Evolutionary conservation across 1,140 invertebrate genomes (phyloP), one percentile per base, ranked within the genome.

Genomic region (Ditylenchus dipsaci): DNA sequence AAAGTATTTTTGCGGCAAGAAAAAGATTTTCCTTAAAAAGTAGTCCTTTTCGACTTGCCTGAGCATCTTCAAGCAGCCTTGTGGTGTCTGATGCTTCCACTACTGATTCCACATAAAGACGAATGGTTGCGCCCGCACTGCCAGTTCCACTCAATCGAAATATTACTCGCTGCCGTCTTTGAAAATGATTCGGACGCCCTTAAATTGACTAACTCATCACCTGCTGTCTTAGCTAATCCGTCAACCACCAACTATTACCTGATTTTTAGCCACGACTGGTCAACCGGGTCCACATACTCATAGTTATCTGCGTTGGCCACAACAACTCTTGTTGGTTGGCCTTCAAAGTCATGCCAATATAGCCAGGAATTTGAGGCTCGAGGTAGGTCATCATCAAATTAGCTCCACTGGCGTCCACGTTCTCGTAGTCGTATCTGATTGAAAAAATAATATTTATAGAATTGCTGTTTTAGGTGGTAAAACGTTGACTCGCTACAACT

Each of bases 131-230:
- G 7, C 95, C 95, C 66, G 90, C 90, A 83, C 92, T 95, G 71
- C 96, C 96, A 7, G 96, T 99, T 60, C 96, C 96, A 83, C 93
- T 96, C 53, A 99, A 86, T 58, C 96, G 88, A 83, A 91, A 90
- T 65, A 99, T 90, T 72, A 97, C 88, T 45, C 95, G 1, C 93
- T 94, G 33, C 91, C 92, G 84, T 97, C 93, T 73, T 89, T 88
- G 83, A 98, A 97, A 47, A 96, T 86, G 58, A 99, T 89, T 72
- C 94, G 87, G 29, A 97, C 86, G 72, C 95, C 95, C 91, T n/a
- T 95, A 84, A 21, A 86, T 38, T 38, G 3, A 38, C 33, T 38
- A 38, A 11, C 33, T 38, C 33, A 38, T 38, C 11, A n/a, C n/a
- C n/a, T n/a, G n/a, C n/a, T n/a, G n/a, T n/a, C n/a, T n/a, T n/a